phyloP scores from a whole-genome alignment of 2,888 invertebrate species.

The Mylabris sibirica region DNA sequence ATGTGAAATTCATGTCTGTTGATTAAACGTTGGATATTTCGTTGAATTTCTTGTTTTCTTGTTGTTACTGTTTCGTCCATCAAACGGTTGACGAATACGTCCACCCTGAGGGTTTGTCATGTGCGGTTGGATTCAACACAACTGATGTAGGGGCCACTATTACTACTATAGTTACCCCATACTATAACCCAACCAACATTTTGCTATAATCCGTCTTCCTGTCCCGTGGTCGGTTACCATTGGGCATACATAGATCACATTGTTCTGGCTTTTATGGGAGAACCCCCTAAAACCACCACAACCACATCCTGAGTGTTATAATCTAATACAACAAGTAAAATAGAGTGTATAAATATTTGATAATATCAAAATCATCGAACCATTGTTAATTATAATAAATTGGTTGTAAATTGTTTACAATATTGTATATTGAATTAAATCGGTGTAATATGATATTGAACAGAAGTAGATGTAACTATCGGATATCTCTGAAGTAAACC shows the following conservation, averaged over 20 bases:
- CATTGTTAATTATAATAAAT: conserved; percentile 6
- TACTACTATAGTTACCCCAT: background rate
- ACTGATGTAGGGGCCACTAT: background rate
- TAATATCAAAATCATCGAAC: background rate
- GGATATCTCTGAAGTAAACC: conserved; percentile 42
- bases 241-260: conserved; percentile 48
- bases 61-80: background rate
- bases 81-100: background rate
- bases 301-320: conserved; percentile 5
- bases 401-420: conserved; percentile 16
- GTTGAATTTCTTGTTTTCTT: background rate
- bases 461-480: conserved; percentile 26
- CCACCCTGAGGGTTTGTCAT: background rate
- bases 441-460: conserved; percentile 11
- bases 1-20: background rate
- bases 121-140: background rate
- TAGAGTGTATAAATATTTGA: background rate
- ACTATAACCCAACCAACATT: conserved; percentile 48
- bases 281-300: background rate
- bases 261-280: conserved; percentile 30
- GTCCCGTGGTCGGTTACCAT: conserved; percentile 48
- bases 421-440: conserved; percentile 27
- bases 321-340: background rate
- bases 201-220: conserved; percentile 51
- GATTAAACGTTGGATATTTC: background rate